Base-by-base conservation (phyloP, 2,113 vertebrate genomes). In the Phylloscopus whistleri region DNA sequence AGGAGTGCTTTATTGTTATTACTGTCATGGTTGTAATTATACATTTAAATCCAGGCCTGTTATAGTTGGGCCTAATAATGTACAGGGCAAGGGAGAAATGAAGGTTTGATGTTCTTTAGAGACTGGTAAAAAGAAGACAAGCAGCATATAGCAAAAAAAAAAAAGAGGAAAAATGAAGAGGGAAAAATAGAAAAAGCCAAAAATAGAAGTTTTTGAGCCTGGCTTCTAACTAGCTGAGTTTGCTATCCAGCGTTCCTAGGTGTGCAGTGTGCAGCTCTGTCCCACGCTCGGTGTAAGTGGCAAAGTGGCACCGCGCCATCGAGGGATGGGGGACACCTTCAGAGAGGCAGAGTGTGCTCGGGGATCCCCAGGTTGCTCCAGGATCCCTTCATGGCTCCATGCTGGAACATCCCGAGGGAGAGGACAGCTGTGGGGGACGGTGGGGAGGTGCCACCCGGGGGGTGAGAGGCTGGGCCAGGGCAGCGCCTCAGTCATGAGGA, bases 1-100 rank as follows among this genome's bases (percentile, higher is more conserved):
- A 80, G 89, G 93, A 94, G 89, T 89, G 92, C 74, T 89, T 95
- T 93, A 72, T 88, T 94, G 94, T 96, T 86, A 96, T 91, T 94
- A 92, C 41, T 89, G 88, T 90, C 52, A 63, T 75, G 46, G 84
- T 92, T 94, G 86, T 91, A 92, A 92, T 95, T 79, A 90, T 83
- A 37, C 82, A 81, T 66, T 95, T 93, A 87, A 95, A 92, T 87
- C 49, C 21, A 64, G 90, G 81, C 89, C 95, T 87, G n/a, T 86
- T 78, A 11, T 60, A 84, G 62, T 33, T 24, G 5, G 87, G 92
- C 49, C 82, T 89, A 33, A 41, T 77, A 72, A 87, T 75, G 84
- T 83, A 93, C 60, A 68, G 67, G 58, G 41, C 15, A 6, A 84
- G 59, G 73, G 70, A 91, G 48, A 73, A 91, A 87, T 89, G 80